Percentiles rank a stretch among this genome's conserved stretches.
These are phyloP conservation scores for Caenorhabditis sp. DNA, from an alignment of 2,888 invertebrate genomes.

Conservation along the genomic window DNA sequence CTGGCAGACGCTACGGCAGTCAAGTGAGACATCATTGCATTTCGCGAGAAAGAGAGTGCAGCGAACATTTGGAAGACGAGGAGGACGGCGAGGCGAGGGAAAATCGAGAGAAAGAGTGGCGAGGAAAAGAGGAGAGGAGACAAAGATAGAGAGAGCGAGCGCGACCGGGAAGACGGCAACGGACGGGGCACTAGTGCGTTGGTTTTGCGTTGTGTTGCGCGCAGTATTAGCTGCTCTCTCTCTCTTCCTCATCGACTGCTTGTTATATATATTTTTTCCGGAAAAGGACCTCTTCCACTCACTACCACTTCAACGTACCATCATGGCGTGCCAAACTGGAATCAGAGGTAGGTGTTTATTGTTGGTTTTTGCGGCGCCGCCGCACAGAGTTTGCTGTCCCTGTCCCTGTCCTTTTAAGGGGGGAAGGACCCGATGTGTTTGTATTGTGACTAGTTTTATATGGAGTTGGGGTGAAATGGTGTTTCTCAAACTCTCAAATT, in stretches of 20 bases:
- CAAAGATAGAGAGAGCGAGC: slow-evolving; percentile 7
- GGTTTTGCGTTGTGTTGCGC: slow-evolving; percentile 67
- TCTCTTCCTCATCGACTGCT: slow-evolving; percentile 2
- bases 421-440: slow-evolving; percentile 18
- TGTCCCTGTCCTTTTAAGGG: slow-evolving; percentile 27
- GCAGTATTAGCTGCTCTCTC: slow-evolving; percentile 59
- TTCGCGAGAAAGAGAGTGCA: slow-evolving; percentile 14
- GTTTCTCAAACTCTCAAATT: too few species aligned
- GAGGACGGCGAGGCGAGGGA: slow-evolving; percentile 21
- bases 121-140: slow-evolving; percentile 19
- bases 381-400: too few species aligned
- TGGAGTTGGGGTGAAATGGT: not conserved
- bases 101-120: slow-evolving; percentile 9
- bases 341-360: slow-evolving; percentile 74
- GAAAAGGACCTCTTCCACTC: slow-evolving; percentile 22
- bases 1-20: slow-evolving; percentile 41
- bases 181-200: slow-evolving; percentile 65
- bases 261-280: slow-evolving; percentile 38
- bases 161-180: slow-evolving; percentile 19
- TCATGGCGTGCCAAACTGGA: slow-evolving; percentile 82
- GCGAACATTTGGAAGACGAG: slow-evolving; percentile 45
- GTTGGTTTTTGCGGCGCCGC: not conserved
- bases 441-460: slow-evolving; percentile 24
- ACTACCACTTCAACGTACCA: slow-evolving; percentile 19
- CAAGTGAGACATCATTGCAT: slow-evolving; percentile 14